Conservation (phyloP, 2,888 invertebrate genomes). For the Drosophila neoperkinsi region DNA sequence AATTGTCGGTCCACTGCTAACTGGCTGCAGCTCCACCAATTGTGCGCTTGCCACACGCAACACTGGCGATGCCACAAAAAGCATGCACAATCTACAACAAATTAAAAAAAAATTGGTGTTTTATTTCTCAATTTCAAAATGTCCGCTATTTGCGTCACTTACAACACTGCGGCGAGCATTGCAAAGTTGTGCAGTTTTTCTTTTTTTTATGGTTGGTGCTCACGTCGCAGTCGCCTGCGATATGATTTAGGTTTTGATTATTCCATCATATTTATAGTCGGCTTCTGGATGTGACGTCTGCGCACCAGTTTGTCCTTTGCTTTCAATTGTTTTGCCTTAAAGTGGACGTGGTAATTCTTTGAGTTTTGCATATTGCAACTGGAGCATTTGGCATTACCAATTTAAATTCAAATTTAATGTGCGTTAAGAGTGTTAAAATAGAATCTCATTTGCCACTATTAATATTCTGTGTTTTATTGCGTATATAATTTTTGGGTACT, state of each 20-base stretch:
- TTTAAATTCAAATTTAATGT: constrained; percentile 45
- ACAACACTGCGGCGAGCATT: constrained; percentile 38
- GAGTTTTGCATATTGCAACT: constrained; percentile 41
- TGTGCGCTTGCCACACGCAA: constrained; percentile 52
- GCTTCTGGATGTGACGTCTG: constrained; percentile 29
- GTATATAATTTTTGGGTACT: not conserved
- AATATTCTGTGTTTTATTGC: constrained; percentile 6
- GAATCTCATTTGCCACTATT: constrained; percentile 2
- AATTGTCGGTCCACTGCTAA: constrained; percentile 81
- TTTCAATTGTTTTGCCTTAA: constrained; percentile 18
- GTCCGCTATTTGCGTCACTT: constrained; percentile 16
- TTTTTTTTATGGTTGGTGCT: not conserved
- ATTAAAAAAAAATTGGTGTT: not conserved
- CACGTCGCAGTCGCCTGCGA: constrained; percentile 21
- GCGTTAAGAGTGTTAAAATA: constrained; percentile 1
- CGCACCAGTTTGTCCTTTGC: constrained; percentile 15
- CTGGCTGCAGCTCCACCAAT: constrained; percentile 78
- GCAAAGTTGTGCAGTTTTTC: not conserved
- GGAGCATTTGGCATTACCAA: constrained; percentile 11
- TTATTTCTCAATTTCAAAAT: not conserved
- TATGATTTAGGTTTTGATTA: constrained; percentile 15
- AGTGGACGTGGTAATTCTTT: constrained; percentile 30
- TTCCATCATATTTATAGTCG: constrained; percentile 37
- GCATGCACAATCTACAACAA: constrained; percentile 29
- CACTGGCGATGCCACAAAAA: constrained; percentile 24